These are phyloP conservation scores for Polia nebulosa DNA, from an alignment of 2,888 invertebrate species.

Conservation along the genomic window DNA sequence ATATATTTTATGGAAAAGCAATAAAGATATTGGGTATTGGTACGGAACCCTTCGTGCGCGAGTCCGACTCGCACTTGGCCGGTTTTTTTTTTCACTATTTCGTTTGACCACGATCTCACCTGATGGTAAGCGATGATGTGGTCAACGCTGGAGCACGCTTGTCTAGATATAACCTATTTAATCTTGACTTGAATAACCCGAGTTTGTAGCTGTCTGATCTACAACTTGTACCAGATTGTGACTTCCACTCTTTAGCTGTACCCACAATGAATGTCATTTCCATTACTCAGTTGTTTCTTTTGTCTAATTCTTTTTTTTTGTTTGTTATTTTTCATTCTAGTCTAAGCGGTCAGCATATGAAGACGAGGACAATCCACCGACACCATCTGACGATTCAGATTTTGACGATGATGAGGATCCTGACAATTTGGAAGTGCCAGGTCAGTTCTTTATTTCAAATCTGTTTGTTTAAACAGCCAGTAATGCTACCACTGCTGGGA, in stretches of 20 bases:
- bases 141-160: not conserved
- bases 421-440: slow-evolving; percentile 97
- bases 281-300: not conserved
- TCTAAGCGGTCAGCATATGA: slow-evolving; percentile 84
- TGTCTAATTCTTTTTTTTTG: not conserved
- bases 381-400: slow-evolving; percentile 91
- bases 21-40: too few species aligned
- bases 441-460: slow-evolving; percentile 79
- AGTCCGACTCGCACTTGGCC: too few species aligned
- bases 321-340: slow-evolving; percentile 65
- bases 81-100: too few species aligned
- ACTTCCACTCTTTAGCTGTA: not conserved
- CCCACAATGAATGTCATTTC: not conserved
- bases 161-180: too few species aligned
- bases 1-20: too few species aligned
- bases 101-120: not conserved
- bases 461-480: not conserved
- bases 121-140: not conserved
- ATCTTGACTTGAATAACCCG: too few species aligned
- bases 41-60: too few species aligned
- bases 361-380: slow-evolving; percentile 86
- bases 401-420: slow-evolving; percentile 97
- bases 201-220: too few species aligned
- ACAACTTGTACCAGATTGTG: too few species aligned
- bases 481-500: not conserved